Conservation (phyloP, 1,140 invertebrate species). For the Charaxes varanes region DNA sequence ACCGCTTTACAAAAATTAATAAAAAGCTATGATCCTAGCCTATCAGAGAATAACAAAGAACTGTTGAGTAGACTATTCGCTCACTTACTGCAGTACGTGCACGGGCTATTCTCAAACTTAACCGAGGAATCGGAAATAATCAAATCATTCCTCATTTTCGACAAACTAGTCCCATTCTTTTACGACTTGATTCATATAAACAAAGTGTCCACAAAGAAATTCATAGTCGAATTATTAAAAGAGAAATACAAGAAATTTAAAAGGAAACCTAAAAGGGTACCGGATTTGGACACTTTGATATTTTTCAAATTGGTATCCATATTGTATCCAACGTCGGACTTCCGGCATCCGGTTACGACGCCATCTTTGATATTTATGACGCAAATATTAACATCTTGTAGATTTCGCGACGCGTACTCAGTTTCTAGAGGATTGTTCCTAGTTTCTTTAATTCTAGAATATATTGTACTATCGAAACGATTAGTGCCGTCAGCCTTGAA, state of each 20-base stretch:
- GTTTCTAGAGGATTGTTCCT: conserved; percentile 88
- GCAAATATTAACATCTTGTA: conserved; percentile 81
- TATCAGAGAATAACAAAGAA: conserved; percentile 84
- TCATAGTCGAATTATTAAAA: conserved; percentile 81
- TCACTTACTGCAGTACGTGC: conserved; percentile 84
- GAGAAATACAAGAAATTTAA: conserved; percentile 83
- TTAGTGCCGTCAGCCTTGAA: conserved; percentile 86
- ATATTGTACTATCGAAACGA: conserved; percentile 86
- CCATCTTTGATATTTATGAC: conserved; percentile 88
- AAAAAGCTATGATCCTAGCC: conserved; percentile 88
- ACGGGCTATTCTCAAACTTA: conserved; percentile 77
- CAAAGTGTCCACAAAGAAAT: conserved; percentile 78
- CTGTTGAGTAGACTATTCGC: conserved; percentile 83
- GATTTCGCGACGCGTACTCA: conserved; percentile 78
- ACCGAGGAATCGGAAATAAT: conserved; percentile 65
- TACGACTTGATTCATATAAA: conserved; percentile 84
- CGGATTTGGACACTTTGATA: conserved; percentile 83
- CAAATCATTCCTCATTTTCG: conserved; percentile 77
- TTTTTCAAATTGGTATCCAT: conserved; percentile 86
- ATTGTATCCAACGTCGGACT: conserved; percentile 92
- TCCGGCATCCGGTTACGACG: conserved; percentile 88
- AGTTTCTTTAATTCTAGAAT: conserved; percentile 84
- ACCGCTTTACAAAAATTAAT: conserved; percentile 87
- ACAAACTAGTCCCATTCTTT: conserved; percentile 79
- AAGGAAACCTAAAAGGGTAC: conserved; percentile 77